Evolutionary conservation across 1,140 invertebrate species (phyloP).

Genomic region (Sitobion miscanthi): DNA sequence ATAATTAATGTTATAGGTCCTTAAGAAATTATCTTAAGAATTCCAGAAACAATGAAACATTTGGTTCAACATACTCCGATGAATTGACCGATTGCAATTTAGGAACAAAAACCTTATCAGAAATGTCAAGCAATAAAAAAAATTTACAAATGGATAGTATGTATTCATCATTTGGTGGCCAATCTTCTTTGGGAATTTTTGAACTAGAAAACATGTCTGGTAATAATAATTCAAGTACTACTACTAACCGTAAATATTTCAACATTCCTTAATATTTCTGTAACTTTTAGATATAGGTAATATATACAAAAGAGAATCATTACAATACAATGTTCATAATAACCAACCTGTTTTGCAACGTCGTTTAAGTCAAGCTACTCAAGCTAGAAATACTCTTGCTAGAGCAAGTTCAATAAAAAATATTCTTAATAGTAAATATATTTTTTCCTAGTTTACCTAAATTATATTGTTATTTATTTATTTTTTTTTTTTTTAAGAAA

Average conservation of each 20-base stretch:
- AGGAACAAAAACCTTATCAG: slow-evolving; percentile 19
- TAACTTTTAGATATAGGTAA: slow-evolving; percentile 40
- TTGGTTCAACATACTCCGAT: slow-evolving; percentile 37
- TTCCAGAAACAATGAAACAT: background rate
- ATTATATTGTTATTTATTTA: background rate
- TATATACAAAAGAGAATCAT: slow-evolving; percentile 25
- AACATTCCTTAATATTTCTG: background rate
- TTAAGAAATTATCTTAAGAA: background rate
- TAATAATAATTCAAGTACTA: slow-evolving; percentile 5
- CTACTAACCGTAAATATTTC: background rate
- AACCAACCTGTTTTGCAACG: background rate
- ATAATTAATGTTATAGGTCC: background rate
- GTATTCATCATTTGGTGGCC: slow-evolving; percentile 31
- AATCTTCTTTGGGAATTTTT: slow-evolving; percentile 48
- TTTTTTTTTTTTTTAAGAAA: background rate
- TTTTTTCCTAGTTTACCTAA: background rate
- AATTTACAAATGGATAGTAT: slow-evolving; percentile 34
- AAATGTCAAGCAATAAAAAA: background rate
- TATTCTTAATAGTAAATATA: slow-evolving; percentile 38
- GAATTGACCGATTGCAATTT: slow-evolving; percentile 36
- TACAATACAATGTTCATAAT: background rate
- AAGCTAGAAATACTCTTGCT: slow-evolving; percentile 12
- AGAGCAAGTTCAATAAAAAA: slow-evolving; percentile 37
- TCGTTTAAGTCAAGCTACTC: slow-evolving; percentile 27
- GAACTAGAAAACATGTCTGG: slow-evolving; percentile 53